A percentile compares a stretch with the other conserved stretches of the same genome.
Evolutionary conservation across 2,113 vertebrate genomes (phyloP).

Genomic region (Gavia stellata): DNA sequence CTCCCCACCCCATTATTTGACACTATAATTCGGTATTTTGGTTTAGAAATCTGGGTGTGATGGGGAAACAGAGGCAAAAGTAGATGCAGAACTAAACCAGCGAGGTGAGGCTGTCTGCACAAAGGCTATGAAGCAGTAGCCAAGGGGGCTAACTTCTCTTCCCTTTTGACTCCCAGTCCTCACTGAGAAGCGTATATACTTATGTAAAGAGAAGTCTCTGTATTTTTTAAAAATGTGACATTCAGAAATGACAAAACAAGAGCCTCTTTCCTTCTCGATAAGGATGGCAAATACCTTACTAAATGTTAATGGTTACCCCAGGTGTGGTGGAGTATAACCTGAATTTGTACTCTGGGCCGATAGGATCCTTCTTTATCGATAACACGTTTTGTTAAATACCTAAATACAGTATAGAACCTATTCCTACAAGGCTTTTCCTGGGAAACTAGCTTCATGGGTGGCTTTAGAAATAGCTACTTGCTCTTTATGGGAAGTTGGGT

Average conservation of each 20-base stretch:
- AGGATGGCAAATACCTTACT: neutral
- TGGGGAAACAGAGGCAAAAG: neutral
- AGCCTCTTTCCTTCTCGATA: constrained; percentile 39
- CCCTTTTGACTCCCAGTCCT: neutral
- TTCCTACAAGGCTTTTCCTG: neutral
- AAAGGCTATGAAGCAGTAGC: neutral
- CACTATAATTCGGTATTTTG: neutral
- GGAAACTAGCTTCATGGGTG: neutral
- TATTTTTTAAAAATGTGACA: constrained; percentile 51
- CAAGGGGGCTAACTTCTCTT: neutral
- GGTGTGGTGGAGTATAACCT: neutral
- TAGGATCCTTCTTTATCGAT: neutral
- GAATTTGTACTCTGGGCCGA: neutral
- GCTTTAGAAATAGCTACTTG: constrained; percentile 13
- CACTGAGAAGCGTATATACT: neutral
- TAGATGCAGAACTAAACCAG: neutral
- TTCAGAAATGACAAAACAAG: constrained; percentile 27
- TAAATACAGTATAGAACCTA: neutral
- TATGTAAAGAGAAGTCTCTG: constrained; percentile 32
- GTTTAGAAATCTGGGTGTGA: neutral
- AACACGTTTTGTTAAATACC: neutral
- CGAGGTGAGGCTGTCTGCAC: neutral
- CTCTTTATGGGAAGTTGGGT: constrained; percentile 22
- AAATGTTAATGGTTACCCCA: neutral
- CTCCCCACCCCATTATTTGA: neutral